Conservation (phyloP, 2,113 vertebrate species). For the Condylura cristata region DNA sequence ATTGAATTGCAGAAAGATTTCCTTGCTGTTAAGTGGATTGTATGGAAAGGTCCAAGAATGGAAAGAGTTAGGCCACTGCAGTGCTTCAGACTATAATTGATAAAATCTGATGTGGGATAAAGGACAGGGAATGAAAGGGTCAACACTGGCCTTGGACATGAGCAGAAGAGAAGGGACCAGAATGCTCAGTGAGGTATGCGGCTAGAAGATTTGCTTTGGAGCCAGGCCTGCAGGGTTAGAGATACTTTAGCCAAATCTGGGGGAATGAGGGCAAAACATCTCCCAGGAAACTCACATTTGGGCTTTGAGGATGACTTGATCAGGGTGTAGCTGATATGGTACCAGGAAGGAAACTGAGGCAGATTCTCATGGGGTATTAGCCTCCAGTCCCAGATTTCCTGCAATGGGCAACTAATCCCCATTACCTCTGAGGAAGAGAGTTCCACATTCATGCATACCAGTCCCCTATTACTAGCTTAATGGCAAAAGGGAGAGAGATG, state of each 20-base stretch:
- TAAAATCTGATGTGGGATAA: neutral
- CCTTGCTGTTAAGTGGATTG: neutral
- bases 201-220: neutral
- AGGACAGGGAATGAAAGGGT: neutral
- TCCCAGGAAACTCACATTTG: constrained; percentile 13
- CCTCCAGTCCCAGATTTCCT: neutral
- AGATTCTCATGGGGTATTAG: neutral
- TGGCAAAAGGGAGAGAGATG: neutral
- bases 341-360: neutral
- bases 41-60: neutral
- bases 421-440: neutral
- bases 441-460: neutral
- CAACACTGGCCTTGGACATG: neutral
- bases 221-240: neutral
- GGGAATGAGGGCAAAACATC: neutral
- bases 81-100: neutral
- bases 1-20: constrained; percentile 42
- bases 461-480: neutral
- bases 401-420: neutral
- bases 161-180: neutral
- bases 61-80: neutral
- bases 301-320: neutral
- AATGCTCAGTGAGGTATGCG: neutral
- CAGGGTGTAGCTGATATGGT: neutral
- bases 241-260: neutral